Evolutionary conservation across 2,797 vertebrate genomes (phyloP), one percentile per base, ranked within the genome.

Genomic region (Enteromius trimaculatus): DNA sequence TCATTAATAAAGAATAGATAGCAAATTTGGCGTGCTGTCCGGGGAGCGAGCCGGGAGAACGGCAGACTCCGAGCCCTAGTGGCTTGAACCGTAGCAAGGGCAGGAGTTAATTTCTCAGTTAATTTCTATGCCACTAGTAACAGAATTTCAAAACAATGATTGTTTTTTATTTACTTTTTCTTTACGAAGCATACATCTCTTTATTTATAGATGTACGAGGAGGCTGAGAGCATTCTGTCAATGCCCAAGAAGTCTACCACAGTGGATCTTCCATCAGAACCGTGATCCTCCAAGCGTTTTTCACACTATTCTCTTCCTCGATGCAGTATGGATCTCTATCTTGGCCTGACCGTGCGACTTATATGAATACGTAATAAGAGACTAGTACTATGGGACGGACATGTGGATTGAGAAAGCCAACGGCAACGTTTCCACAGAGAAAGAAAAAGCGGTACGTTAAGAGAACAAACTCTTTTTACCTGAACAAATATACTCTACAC

Each of bases 221-320:
- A 99, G 94, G 97, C 98, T 14, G 98, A 99, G 92, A 95, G 95
- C 81, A 95, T 99, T 91, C 92, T 99, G 92, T 96, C 95, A 75
- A 93, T 92, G 79, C 92, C 95, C 55, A 92, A 93, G 82, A 97
- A 96, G 92, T 95, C 95, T 53, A 92, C 93, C 64, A 89, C 94
- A 87, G 92, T 89, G 0, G 95, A 96, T 88, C 83, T 90, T 86
- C 93, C 95, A 80, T 84, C 93, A 34, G 96, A 98, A 88, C 97
- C 95, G 92, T 99, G 97, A 98, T 90, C 79, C 4, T 39, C 91
- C 88, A 55, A 83, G 79, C 71, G 11, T 77, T 42, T 76, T 37
- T 55, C 23, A 65, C n/a, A 58, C 66, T 44, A 71, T 72, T 84
- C 69, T 82, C 55, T 69, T 64, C 72, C 21, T 62, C 26, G 34